A percentile compares a stretch with the other conserved stretches of the same genome.
Conservation (phyloP, 2,888 invertebrate genomes). For the Malacosoma neustria region DNA sequence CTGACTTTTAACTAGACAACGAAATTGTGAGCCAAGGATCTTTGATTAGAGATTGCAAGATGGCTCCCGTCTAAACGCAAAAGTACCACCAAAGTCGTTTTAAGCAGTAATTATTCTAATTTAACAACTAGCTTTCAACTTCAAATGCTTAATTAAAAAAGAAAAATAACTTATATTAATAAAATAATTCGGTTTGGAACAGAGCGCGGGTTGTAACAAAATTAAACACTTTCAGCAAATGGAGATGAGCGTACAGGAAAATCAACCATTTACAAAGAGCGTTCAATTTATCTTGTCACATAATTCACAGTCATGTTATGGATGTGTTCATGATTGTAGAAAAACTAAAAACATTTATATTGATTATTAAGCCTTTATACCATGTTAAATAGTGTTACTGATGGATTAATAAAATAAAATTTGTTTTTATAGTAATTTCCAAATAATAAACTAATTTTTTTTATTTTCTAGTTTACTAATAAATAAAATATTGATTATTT, state of each 20-base stretch:
- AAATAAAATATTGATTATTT: too few species aligned
- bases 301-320: too few species aligned
- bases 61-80: constrained; percentile 88
- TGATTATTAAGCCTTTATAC: too few species aligned
- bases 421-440: too few species aligned
- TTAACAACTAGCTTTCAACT: constrained; percentile 41
- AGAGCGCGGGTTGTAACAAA: constrained; percentile 53
- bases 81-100: constrained; percentile 82
- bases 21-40: constrained; percentile 89
- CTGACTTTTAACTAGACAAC: constrained; percentile 87
- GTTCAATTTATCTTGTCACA: constrained; percentile 26
- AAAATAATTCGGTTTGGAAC: constrained; percentile 55
- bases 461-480: neutral
- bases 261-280: constrained; percentile 64
- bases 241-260: constrained; percentile 72
- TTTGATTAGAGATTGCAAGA: constrained; percentile 91
- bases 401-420: too few species aligned
- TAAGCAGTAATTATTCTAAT: constrained; percentile 52
- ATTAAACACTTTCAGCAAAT: constrained; percentile 63
- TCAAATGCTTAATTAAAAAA: constrained; percentile 53
- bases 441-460: too few species aligned
- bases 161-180: constrained; percentile 66
- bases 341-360: neutral
- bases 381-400: too few species aligned
- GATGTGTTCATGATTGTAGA: neutral